These are phyloP conservation scores for Portunus trituberculatus DNA, from an alignment of 1,140 invertebrate species.

Conservation along the genomic window DNA sequence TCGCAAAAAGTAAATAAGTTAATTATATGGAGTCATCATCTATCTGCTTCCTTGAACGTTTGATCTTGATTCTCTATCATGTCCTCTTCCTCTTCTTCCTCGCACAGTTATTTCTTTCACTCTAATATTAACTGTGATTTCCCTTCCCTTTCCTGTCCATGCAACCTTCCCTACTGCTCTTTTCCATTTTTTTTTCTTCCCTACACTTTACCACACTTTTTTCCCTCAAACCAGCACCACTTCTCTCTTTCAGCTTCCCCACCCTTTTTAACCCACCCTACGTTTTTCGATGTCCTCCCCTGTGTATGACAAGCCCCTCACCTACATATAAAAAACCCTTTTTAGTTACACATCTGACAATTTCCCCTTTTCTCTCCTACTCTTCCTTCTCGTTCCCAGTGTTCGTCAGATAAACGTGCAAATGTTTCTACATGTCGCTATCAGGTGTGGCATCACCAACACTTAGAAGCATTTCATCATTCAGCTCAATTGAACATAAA, in stretches of 20 bases:
- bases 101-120: neutral
- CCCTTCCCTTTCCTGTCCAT: too few species aligned
- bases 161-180: neutral
- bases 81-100: neutral
- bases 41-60: too few species aligned
- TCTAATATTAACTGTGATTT: too few species aligned
- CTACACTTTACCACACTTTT: neutral
- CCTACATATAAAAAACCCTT: neutral
- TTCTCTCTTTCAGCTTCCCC: neutral
- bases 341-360: neutral
- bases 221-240: neutral
- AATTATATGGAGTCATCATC: too few species aligned
- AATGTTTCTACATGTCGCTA: neutral
- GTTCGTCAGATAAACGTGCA: neutral
- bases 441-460: neutral
- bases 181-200: neutral
- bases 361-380: neutral
- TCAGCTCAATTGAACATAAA: neutral
- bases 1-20: too few species aligned
- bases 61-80: too few species aligned
- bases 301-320: neutral
- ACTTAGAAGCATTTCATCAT: neutral
- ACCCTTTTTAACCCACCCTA: neutral
- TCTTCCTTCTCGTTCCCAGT: neutral
- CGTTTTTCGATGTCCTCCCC: neutral